A percentile compares a stretch with the other conserved stretches of the same genome.
phyloP scores from a whole-genome alignment of 2,888 invertebrate genomes.

The Drosophila paranaensis region DNA sequence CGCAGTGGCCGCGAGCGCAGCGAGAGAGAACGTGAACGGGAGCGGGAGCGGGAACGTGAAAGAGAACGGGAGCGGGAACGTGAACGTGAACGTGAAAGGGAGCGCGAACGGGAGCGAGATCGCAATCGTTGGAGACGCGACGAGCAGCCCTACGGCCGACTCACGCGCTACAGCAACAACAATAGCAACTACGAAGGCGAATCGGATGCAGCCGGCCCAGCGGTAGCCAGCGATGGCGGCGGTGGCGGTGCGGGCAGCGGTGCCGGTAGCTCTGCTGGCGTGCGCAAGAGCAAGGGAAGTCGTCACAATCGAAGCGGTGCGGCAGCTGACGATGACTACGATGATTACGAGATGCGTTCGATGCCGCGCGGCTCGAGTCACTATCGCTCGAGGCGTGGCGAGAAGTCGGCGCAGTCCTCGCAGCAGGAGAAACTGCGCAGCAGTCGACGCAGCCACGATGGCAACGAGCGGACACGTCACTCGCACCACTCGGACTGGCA shows the following conservation, averaged over 20 bases:
- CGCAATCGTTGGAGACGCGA: constrained; percentile 67
- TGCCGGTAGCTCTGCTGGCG: constrained; percentile 28
- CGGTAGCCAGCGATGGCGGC: constrained; percentile 37
- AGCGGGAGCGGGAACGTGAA: constrained; percentile 25
- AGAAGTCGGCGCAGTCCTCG: constrained; percentile 57
- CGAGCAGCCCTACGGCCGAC: constrained; percentile 52
- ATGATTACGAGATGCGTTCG: constrained; percentile 50
- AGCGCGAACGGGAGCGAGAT: constrained; percentile 46
- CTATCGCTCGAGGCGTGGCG: constrained; percentile 67
- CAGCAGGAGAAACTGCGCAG: constrained; percentile 67
- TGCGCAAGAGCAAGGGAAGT: constrained; percentile 58
- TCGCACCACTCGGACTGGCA: constrained; percentile 52
- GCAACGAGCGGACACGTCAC: constrained; percentile 43
- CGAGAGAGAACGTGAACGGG: constrained; percentile 41
- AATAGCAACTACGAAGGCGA: constrained; percentile 67
- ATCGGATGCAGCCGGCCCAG: constrained; percentile 40
- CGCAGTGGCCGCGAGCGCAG: constrained; percentile 27
- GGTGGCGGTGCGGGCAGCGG: constrained; percentile 5
- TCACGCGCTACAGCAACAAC: constrained; percentile 56
- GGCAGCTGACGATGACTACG: constrained; percentile 55
- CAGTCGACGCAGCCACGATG: constrained; percentile 65
- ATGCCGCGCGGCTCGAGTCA: constrained; percentile 28
- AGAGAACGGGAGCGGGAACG: constrained; percentile 13
- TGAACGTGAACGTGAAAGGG: constrained; percentile 38
- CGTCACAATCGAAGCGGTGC: constrained; percentile 55